Base-by-base conservation (phyloP, 2,797 vertebrate species). In the Rachycentron canadum region DNA sequence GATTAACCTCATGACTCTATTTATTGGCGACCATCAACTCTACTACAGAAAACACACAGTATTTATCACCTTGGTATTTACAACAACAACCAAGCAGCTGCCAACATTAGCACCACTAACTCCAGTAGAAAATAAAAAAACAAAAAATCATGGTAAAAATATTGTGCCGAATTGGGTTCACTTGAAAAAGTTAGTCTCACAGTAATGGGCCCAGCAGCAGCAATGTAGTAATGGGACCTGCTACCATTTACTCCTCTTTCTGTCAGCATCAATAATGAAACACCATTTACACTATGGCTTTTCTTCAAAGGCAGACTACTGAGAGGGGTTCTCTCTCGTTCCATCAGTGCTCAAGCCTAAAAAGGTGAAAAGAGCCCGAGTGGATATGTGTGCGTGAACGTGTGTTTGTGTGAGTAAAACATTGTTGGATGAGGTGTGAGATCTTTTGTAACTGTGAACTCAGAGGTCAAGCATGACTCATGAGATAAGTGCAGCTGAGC, bases 261-360 rank as follows among this genome's bases (percentile, higher is more conserved):
- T 84, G 65, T 45, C 38, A 1, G 72, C 89, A 89, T 93, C 80
- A 89, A 89, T 91, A 91, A 93, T 88, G 82, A 62, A 90, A 79
- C 85, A 78, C 81, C 88, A 91, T 89, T 90, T 89, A 89, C 86
- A 86, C 79, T 72, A 61, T 32, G 53, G 70, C 80, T 75, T 77
- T 64, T 65, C 63, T 73, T 85, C 83, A 86, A 64, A 81, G 78
- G 63, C 53, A 23, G 57, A 59, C 82, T 61, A 34, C 83, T 64
- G 76, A 80, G 71, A 67, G 23, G 52, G 74, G 72, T 60, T 69
- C 81, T 85, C 81, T 85, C 68, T 86, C 73, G 72, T 66, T 88
- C 82, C 77, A 77, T 86, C 78, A 77, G 73, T 4, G 65, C 69
- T 81, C 32, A 7, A 69, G 61, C 40, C 79, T 49, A 59, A 82